phyloP scores from a whole-genome alignment of 30 jellyfish, hydroid and myxozoan genomes.

The Pelagia noctiluca region DNA sequence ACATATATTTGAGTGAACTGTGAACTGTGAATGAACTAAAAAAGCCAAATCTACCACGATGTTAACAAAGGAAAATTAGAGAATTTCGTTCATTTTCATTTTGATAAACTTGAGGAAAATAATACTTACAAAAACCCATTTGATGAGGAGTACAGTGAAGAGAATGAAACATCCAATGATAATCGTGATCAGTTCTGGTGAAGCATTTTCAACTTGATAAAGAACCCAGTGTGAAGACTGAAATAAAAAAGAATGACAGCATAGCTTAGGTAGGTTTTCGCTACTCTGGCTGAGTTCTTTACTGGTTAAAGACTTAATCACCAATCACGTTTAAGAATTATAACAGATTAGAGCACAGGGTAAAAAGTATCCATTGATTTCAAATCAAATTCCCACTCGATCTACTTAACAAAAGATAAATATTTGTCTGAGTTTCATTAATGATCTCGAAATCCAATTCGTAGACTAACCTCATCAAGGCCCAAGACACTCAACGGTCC shows the following conservation, averaged over 20 bases:
- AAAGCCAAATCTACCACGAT: not conserved
- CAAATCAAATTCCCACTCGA: no score
- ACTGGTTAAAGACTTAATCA: no score
- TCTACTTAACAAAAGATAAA: no score
- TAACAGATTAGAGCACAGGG: not conserved
- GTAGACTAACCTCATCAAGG: conserved; percentile 58
- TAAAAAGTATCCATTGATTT: not conserved
- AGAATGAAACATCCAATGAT: conserved; percentile 56
- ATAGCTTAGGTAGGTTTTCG: no score
- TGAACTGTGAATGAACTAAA: not conserved
- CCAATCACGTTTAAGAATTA: not conserved
- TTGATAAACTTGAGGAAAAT: not conserved
- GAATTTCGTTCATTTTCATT: not conserved
- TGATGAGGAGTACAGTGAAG: conserved; percentile 13
- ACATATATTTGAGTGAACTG: no score
- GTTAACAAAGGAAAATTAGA: not conserved
- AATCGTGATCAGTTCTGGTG: conserved; percentile 71
- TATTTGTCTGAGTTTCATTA: no score
- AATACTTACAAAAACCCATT: conserved; percentile 38
- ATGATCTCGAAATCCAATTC: no score
- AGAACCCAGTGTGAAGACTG: conserved; percentile 63
- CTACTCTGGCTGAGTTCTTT: no score
- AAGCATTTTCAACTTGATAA: conserved; percentile 54
- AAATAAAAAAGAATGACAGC: not conserved
- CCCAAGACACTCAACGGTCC: conserved; percentile 74